Conservation (phyloP, 2,888 invertebrate species). For the Ptilodon capucinus region DNA sequence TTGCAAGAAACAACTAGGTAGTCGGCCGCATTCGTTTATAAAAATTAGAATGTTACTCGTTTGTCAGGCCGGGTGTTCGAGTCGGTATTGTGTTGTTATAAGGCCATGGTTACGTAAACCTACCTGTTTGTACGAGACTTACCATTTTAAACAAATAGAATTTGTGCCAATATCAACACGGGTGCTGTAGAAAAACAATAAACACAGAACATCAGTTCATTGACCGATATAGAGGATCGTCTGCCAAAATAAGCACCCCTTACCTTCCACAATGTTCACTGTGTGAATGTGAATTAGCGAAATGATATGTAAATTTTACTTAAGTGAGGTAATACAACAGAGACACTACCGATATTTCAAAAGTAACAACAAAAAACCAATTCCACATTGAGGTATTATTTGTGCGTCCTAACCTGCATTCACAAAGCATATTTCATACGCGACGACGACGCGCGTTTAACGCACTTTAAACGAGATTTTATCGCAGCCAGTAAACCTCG, state of each 20-base stretch:
- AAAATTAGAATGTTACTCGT: conserved; percentile 5
- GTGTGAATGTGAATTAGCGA: conserved; percentile 31
- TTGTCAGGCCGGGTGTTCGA: conserved; percentile 5
- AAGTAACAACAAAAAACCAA: no score
- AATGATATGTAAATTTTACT: conserved; percentile 21
- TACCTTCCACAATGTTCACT: conserved; percentile 56
- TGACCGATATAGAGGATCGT: conserved; percentile 61
- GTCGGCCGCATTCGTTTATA: not conserved
- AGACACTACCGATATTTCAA: no score
- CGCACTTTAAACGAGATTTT: no score
- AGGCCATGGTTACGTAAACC: conserved; percentile 58
- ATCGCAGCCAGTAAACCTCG: no score
- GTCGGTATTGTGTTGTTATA: conserved; percentile 38
- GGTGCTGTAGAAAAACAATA: conserved; percentile 75
- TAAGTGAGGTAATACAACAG: no score
- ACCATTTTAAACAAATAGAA: conserved; percentile 75
- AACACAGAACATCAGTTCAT: conserved; percentile 62
- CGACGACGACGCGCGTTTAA: no score
- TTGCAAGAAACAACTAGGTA: not conserved
- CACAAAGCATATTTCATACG: no score
- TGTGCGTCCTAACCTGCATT: no score
- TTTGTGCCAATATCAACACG: conserved; percentile 76
- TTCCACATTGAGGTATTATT: no score
- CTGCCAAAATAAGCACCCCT: conserved; percentile 77
- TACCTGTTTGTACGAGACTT: conserved; percentile 67